Evolutionary conservation across 2,888 invertebrate species (phyloP).

Genomic region (Conus canariensis): DNA sequence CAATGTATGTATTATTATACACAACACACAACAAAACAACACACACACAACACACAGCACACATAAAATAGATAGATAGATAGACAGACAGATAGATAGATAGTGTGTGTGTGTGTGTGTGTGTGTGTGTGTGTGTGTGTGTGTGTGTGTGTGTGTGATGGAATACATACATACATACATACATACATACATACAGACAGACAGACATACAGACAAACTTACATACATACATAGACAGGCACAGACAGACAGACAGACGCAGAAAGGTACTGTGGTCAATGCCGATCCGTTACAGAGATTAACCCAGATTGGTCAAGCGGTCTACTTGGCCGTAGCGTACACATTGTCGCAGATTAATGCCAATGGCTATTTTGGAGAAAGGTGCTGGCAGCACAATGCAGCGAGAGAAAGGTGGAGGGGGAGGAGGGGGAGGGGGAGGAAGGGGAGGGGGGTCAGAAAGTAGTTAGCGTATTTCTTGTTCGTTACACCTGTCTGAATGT

Average conservation of each 20-base stretch:
- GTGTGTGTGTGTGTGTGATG: neutral
- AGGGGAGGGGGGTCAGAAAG: too few relatives aligned
- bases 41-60: too few relatives aligned
- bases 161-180: neutral
- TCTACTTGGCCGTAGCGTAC: neutral
- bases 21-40: too few relatives aligned
- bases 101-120: slow-evolving; percentile 29
- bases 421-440: too few relatives aligned
- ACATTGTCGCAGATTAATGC: neutral
- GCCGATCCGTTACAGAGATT: neutral
- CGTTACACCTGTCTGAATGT: too few relatives aligned
- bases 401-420: too few relatives aligned
- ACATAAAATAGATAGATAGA: too few relatives aligned
- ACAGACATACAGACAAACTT: slow-evolving; percentile 12
- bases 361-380: too few relatives aligned
- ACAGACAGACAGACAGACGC: slow-evolving; percentile 30
- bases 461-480: too few relatives aligned
- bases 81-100: too few relatives aligned
- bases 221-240: neutral
- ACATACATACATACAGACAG: neutral
- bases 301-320: neutral
- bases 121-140: slow-evolving; percentile 30
- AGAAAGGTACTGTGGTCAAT: neutral
- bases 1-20: too few relatives aligned
- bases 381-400: too few relatives aligned